These are phyloP conservation scores for Calliopsis andreniformis DNA, from an alignment of 1,140 invertebrate species.

Conservation along the genomic window DNA sequence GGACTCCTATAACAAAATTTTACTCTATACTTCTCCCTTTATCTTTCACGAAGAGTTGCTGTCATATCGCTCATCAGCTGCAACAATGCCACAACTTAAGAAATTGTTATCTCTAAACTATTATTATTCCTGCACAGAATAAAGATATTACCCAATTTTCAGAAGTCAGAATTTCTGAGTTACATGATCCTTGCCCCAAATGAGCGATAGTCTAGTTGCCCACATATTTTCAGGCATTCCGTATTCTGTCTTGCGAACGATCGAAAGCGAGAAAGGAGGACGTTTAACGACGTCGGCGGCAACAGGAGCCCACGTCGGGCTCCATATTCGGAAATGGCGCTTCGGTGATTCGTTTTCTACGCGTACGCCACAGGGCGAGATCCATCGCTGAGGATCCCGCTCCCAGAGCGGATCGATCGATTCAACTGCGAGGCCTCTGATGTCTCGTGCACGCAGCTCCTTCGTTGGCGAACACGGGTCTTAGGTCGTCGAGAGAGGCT, in stretches of 20 bases:
- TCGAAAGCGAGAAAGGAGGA: constrained; percentile 54
- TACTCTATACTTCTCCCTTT: too few species aligned
- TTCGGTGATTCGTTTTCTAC: background rate
- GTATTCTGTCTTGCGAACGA: constrained; percentile 39
- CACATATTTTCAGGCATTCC: too few species aligned
- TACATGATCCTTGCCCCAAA: too few species aligned
- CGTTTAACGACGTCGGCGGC: constrained; percentile 25
- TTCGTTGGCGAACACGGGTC: constrained; percentile 51
- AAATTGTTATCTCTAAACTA: too few species aligned
- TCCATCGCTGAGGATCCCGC: constrained; percentile 20
- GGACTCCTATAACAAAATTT: too few species aligned
- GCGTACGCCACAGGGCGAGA: constrained; percentile 26
- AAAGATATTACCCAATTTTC: too few species aligned
- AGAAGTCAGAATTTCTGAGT: too few species aligned
- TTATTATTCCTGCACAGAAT: too few species aligned
- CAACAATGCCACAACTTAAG: too few species aligned
- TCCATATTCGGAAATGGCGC: background rate
- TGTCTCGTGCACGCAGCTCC: constrained; percentile 42
- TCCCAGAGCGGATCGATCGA: constrained; percentile 57
- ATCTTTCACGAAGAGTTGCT: too few species aligned
- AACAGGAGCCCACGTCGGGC: constrained; percentile 14
- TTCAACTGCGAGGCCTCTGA: constrained; percentile 62
- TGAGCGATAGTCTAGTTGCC: too few species aligned
- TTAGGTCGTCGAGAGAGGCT: constrained; percentile 56
- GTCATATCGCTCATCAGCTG: too few species aligned